Evolutionary conservation across 2,113 vertebrate genomes (phyloP).

Genomic region (Leptobrachium ailaonicum): DNA sequence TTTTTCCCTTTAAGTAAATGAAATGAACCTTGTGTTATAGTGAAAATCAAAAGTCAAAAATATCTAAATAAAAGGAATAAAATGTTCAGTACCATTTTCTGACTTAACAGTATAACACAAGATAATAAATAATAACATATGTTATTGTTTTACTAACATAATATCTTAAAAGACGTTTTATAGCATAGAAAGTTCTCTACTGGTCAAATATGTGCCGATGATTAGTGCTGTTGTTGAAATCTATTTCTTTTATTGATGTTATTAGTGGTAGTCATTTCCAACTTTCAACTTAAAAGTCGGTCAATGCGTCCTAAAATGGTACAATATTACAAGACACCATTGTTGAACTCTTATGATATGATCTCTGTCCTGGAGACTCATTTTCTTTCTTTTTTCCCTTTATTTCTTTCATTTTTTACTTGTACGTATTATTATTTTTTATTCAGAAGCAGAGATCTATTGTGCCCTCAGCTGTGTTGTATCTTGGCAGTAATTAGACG

Average conservation of each 20-base stretch:
- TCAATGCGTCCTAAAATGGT: not conserved
- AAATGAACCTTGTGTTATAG: constrained; percentile 59
- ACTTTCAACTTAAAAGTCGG: no score
- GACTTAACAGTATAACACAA: no score
- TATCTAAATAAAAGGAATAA: constrained; percentile 55
- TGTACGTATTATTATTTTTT: not conserved
- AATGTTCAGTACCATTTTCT: constrained; percentile 8
- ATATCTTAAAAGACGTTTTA: no score
- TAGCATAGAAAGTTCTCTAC: no score
- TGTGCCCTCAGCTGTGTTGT: not conserved
- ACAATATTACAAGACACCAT: not conserved
- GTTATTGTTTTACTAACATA: no score
- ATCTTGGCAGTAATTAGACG: constrained; percentile 53
- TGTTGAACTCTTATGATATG: not conserved
- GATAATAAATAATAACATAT: no score
- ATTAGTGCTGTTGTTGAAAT: no score
- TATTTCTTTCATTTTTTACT: not conserved
- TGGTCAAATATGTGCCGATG: no score
- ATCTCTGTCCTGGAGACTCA: not conserved
- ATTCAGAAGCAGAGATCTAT: constrained; percentile 5
- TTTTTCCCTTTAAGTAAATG: constrained; percentile 59
- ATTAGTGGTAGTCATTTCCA: no score
- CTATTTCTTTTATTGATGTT: no score
- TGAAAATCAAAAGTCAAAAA: constrained; percentile 59
- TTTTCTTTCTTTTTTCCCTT: not conserved